These are phyloP conservation scores for Sebastiscus tertius DNA, from an alignment of 2,797 vertebrate species.

Conservation along the genomic window DNA sequence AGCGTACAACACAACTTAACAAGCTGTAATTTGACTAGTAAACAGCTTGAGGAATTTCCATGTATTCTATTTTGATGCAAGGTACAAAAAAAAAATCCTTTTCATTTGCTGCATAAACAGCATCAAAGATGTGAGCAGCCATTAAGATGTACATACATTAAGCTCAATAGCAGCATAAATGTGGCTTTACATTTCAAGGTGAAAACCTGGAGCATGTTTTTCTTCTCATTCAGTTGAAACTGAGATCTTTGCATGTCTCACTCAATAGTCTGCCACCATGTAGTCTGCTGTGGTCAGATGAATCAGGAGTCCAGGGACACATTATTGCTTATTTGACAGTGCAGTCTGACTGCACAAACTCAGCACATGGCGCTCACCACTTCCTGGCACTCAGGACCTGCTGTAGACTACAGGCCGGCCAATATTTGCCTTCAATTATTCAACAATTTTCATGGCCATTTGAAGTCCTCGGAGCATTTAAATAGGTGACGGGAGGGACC, in stretches of 20 bases:
- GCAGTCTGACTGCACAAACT: slow-evolving; percentile 83
- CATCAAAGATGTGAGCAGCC: slow-evolving; percentile 64
- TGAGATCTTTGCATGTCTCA: slow-evolving; percentile 76
- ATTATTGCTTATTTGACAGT: slow-evolving; percentile 88
- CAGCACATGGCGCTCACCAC: slow-evolving; percentile 80
- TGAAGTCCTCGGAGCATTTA: slow-evolving; percentile 71
- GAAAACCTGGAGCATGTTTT: slow-evolving; percentile 58
- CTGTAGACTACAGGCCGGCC: slow-evolving; percentile 78
- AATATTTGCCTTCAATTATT: slow-evolving; percentile 86
- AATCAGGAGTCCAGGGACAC: slow-evolving; percentile 84
- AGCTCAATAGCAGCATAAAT: slow-evolving; percentile 34
- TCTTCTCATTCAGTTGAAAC: slow-evolving; percentile 66
- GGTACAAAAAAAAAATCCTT: slow-evolving; percentile 29
- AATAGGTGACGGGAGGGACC: slow-evolving; percentile 66
- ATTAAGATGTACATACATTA: slow-evolving; percentile 81
- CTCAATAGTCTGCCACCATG: slow-evolving; percentile 86
- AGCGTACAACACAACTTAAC: slow-evolving; percentile 72
- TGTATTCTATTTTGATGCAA: slow-evolving; percentile 71
- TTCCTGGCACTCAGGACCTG: slow-evolving; percentile 83
- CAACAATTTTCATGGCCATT: slow-evolving; percentile 82
- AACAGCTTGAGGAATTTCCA: slow-evolving; percentile 75
- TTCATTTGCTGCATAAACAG: slow-evolving; percentile 65
- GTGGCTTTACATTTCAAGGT: slow-evolving; percentile 71
- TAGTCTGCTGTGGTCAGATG: slow-evolving; percentile 86
- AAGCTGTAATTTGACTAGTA: slow-evolving; percentile 74